Evolutionary conservation across 2,888 invertebrate genomes (phyloP).

Genomic region (Cynaeus angustus): DNA sequence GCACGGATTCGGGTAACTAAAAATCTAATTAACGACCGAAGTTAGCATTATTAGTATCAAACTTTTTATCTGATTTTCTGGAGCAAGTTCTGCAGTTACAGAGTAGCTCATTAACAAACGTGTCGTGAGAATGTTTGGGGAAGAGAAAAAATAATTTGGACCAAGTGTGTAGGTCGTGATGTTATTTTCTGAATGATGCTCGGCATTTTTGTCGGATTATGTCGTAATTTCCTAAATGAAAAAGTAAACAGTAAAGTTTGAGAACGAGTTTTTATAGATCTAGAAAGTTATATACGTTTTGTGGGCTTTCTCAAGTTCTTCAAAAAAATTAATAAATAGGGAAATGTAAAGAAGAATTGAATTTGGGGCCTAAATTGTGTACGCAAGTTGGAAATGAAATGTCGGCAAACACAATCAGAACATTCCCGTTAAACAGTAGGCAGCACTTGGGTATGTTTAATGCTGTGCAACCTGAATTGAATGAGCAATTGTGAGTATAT

Average conservation of each 20-base stretch:
- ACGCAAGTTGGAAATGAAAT: constrained; percentile 11
- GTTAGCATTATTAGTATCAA: constrained; percentile 33
- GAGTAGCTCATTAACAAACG: too few species aligned
- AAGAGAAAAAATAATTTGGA: background rate
- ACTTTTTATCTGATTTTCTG: constrained; percentile 24
- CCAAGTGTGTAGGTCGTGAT: background rate
- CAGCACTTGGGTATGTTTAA: constrained; percentile 45
- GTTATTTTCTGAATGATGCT: background rate
- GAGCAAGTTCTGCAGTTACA: background rate
- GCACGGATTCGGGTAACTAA: constrained; percentile 5
- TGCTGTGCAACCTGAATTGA: constrained; percentile 50
- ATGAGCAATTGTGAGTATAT: constrained; percentile 50
- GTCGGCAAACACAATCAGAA: constrained; percentile 36
- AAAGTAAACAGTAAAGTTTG: constrained; percentile 22
- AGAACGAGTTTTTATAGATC: constrained; percentile 23
- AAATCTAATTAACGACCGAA: constrained; percentile 37
- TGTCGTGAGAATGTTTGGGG: background rate
- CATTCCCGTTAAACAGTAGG: constrained; percentile 39
- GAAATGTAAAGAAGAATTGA: constrained; percentile 2
- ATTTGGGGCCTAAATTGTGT: constrained; percentile 18
- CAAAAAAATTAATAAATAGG: constrained; percentile 21
- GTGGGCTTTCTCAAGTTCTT: background rate
- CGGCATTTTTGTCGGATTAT: constrained; percentile 7
- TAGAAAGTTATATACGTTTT: constrained; percentile 15
- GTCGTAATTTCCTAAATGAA: constrained; percentile 19